Evolutionary conservation across 1,140 invertebrate species (phyloP), one percentile per base, ranked within the genome.

Genomic region (Lanistes nyassanus): DNA sequence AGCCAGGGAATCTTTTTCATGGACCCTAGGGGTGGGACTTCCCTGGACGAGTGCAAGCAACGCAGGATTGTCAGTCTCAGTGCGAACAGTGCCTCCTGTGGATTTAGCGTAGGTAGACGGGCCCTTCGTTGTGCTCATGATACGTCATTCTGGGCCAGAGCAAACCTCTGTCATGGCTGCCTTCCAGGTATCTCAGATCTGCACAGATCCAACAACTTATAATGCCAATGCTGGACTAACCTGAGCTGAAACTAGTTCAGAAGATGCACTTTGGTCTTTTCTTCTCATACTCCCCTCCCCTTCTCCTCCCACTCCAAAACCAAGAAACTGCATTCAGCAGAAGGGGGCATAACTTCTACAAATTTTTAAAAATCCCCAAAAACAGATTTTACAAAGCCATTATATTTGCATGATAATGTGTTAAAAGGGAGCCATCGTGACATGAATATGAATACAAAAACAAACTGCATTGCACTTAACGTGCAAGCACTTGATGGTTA

Each of bases 41-140:
- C 42, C 55, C 21, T 56, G 55, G 19, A 72, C 16, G 11, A 72
- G 70, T 0, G 34, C 55, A 13, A 72, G 36, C 56, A 62, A 26
- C 3, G 53, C 70, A 42, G 55, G 70, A 26, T 60, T 72, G 31
- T 31, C 37, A 9, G 69, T 71, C 34, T 71, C 53, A 2, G 70
- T 60, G 70, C 42, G 70, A 39, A 72, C 34, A 19, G 70, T 72
- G 56, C 70, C 70, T n/a, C 37, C 55, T 16, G 70, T 36, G 16
- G 56, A 23, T 31, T 55, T 26, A 21, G 29, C 21, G 56, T 55
- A 37, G 51, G 51, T 58, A 39, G 34, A 6, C 36, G 19, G 56
- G 11, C 31, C 21, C 6, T 62, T 55, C 7, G 34, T 55, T 23
- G 31, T 29, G 70, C 70, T 72, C 70, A 72, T 72, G 53, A 37